Evolutionary conservation across 2,113 vertebrate species (phyloP).

Genomic region (Pelodiscus sinensis): DNA sequence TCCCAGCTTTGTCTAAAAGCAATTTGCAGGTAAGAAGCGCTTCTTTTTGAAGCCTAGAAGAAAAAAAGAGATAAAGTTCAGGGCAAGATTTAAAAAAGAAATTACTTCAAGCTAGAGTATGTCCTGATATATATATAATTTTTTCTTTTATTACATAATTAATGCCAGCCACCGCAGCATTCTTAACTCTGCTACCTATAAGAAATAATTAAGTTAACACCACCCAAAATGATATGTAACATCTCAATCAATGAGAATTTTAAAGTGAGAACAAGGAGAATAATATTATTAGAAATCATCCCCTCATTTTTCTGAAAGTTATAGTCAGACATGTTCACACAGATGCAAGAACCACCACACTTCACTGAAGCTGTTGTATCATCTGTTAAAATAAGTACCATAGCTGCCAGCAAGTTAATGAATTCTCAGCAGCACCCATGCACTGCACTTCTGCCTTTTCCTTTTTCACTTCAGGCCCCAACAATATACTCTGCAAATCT

Average conservation of each 20-base stretch:
- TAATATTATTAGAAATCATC: slow-evolving; percentile 57
- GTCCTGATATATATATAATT: slow-evolving; percentile 68
- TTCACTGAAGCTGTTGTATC: slow-evolving; percentile 25
- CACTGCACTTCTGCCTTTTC: background rate
- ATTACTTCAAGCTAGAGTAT: slow-evolving; percentile 40
- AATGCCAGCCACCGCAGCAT: slow-evolving; percentile 66
- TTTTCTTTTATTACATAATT: slow-evolving; percentile 81
- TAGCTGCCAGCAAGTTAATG: slow-evolving; percentile 33
- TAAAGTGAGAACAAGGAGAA: slow-evolving; percentile 64
- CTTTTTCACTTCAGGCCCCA: background rate
- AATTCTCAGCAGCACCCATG: slow-evolving; percentile 3
- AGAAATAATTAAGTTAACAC: slow-evolving; percentile 82
- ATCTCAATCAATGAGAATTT: slow-evolving; percentile 76
- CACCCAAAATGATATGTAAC: slow-evolving; percentile 70
- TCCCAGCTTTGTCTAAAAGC: slow-evolving; percentile 61
- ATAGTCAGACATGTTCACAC: slow-evolving; percentile 54
- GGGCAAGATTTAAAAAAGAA: slow-evolving; percentile 43
- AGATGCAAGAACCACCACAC: slow-evolving; percentile 38
- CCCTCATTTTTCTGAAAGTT: slow-evolving; percentile 24
- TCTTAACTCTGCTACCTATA: slow-evolving; percentile 76
- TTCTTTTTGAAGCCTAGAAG: slow-evolving; percentile 51
- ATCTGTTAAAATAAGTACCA: slow-evolving; percentile 43
- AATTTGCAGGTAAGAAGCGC: slow-evolving; percentile 64
- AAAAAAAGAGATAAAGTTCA: slow-evolving; percentile 38
- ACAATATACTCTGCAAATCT: background rate